A percentile compares a stretch with the other conserved stretches of the same genome.
Conservation (phyloP, 2,797 vertebrate genomes). For the Nannoperca australis region DNA sequence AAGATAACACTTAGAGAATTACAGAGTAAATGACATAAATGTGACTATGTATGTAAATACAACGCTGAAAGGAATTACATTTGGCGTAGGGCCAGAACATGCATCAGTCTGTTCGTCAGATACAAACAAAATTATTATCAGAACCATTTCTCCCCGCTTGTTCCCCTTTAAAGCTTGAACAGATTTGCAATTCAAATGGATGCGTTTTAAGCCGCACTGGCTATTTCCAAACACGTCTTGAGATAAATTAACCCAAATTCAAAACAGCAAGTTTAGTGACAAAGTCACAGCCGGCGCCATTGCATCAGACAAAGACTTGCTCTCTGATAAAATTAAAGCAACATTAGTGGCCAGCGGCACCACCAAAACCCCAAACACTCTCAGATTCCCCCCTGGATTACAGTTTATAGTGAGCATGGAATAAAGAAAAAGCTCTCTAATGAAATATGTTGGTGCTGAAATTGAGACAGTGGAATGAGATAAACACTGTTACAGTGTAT, state of each 20-base stretch:
- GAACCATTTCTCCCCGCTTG: background rate
- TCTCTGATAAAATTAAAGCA: background rate
- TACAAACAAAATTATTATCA: background rate
- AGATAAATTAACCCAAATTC: constrained; percentile 3
- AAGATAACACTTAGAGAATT: background rate
- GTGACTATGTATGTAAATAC: background rate
- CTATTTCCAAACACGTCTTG: constrained; percentile 2
- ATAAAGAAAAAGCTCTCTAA: background rate
- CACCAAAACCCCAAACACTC: background rate
- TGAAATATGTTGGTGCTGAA: background rate
- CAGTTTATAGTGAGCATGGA: background rate
- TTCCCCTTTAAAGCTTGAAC: background rate
- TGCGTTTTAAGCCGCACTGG: background rate
- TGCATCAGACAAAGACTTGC: background rate
- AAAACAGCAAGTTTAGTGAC: background rate
- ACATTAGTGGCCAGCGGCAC: background rate
- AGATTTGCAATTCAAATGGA: constrained; percentile 19
- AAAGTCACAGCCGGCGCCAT: background rate
- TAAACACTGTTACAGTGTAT: background rate
- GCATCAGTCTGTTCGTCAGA: background rate
- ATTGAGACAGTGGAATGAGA: background rate
- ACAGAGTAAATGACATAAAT: background rate
- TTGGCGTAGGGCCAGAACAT: background rate
- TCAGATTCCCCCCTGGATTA: background rate
- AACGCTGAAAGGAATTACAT: background rate